These are phyloP conservation scores for Aix galericulata DNA, from an alignment of 2,113 vertebrate species.

Conservation along the genomic window DNA sequence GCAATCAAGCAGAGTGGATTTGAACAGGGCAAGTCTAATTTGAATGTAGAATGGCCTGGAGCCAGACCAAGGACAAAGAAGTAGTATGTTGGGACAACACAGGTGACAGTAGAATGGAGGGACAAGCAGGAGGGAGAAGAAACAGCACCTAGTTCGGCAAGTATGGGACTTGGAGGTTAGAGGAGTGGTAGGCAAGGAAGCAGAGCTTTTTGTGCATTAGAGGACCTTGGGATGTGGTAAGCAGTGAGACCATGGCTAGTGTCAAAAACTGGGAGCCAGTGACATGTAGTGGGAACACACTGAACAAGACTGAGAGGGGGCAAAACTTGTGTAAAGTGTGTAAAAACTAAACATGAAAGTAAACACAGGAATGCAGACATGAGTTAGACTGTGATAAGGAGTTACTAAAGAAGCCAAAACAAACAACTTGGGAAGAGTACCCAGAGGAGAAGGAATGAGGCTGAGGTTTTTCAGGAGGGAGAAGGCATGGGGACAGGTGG, in stretches of 20 bases:
- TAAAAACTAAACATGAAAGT: not conserved
- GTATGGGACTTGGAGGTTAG: not conserved
- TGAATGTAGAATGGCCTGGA: not conserved
- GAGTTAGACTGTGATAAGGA: not conserved
- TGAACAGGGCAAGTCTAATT: not conserved
- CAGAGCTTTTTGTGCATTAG: accelerated
- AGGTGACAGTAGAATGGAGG: not conserved
- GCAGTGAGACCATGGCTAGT: not conserved
- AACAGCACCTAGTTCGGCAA: not conserved
- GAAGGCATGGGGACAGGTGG: not conserved
- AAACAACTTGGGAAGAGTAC: not conserved
- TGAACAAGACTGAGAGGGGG: not conserved
- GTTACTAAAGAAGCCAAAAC: not conserved
- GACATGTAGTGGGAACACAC: not conserved
- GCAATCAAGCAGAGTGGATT: not conserved
- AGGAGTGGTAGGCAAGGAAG: not conserved
- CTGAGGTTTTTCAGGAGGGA: not conserved
- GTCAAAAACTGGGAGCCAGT: not conserved
- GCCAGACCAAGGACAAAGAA: not conserved
- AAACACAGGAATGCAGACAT: not conserved
- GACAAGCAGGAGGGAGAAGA: not conserved
- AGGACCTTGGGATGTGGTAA: not conserved
- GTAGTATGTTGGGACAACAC: not conserved
- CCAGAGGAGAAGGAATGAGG: not conserved
- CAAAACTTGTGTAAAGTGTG: not conserved